Base-by-base conservation (phyloP, 2,888 invertebrate genomes). In the Panopea generosa region DNA sequence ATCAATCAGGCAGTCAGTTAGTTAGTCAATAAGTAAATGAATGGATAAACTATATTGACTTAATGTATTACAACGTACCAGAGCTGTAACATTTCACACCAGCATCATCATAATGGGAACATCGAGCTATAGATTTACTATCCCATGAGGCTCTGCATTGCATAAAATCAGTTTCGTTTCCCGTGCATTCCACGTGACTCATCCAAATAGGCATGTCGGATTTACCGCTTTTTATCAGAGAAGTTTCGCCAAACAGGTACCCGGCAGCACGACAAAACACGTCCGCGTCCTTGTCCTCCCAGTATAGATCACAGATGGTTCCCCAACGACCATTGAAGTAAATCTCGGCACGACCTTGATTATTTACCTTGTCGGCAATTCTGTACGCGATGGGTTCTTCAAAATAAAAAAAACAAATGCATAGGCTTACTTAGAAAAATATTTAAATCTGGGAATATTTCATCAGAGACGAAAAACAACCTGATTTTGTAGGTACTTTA, bases 171-270 rank as follows among this genome's bases (percentile, higher is more conserved):
- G 94, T 94, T 91, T 96, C 96, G 78, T 95, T 95, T 16, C 96
- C 96, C 0, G 92, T 88, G 87, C 96, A 96, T 43, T 94, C 93
- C 0, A 96, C 92, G 83, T 95, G 95, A 84, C 96, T 96, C 93
- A 96, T 95, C 90, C 95, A 93, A 84, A 95, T 82, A 14, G 81
- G 84, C 56, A 70, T 67, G 16, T 56, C 59, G 14, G 47, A 55
- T 2, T 56, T 27, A 1, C 83, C 84, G 14, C 53, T 18, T 1
- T 57, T 29, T 1, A 73, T 65, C 1, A 71, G 69, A 7, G 68
- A 55, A 2, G 76, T 75, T 52, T 83, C 79, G 1, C 87, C 87
- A 20, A 80, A 83, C 9, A 82, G 75, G 63, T 75, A 84, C 14
- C 83, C 82, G 1, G 84, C 66, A 29, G 82, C 82, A 22, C 68